phyloP scores from a whole-genome alignment of 2,888 invertebrate genomes.

The Lissocephala sabroskyi region DNA sequence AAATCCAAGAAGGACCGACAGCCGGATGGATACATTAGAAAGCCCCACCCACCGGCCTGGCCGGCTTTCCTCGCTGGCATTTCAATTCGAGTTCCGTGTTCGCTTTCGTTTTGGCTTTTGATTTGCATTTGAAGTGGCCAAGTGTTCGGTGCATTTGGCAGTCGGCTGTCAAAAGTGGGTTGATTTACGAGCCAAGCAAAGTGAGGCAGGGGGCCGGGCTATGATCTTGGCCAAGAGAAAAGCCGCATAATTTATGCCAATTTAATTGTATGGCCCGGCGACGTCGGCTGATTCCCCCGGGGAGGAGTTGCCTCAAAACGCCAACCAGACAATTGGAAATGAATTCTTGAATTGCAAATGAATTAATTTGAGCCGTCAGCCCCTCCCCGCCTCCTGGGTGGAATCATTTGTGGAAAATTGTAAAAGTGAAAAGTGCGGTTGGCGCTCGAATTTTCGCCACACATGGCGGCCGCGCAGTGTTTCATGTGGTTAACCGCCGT shows the following conservation, averaged over 20 bases:
- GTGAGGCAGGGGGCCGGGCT: neutral
- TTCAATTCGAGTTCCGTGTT: constrained; percentile 29
- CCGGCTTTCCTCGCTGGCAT: neutral
- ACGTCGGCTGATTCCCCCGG: constrained; percentile 13
- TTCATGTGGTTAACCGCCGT: too few relatives aligned
- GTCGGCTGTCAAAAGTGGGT: constrained; percentile 38
- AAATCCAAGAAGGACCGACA: constrained; percentile 36
- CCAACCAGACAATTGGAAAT: constrained; percentile 41
- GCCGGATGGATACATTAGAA: constrained; percentile 15
- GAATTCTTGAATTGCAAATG: constrained; percentile 53
- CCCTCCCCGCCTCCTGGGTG: neutral
- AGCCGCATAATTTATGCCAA: constrained; percentile 61
- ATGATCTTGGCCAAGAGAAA: constrained; percentile 18
- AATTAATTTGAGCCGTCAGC: constrained; percentile 37
- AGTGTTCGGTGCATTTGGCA: constrained; percentile 16
- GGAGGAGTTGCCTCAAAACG: constrained; percentile 8
- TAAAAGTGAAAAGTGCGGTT: constrained; percentile 25
- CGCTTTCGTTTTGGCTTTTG: constrained; percentile 42
- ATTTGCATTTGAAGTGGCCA: constrained; percentile 48
- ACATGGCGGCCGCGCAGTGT: too few relatives aligned
- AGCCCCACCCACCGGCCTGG: constrained; percentile 20
- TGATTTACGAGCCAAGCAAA: constrained; percentile 37
- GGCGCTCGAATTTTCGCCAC: constrained; percentile 33
- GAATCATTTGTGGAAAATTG: neutral
- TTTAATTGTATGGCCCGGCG: constrained; percentile 49